Conservation (phyloP, 1,140 invertebrate genomes). For the Rhyacophila brunnea region DNA sequence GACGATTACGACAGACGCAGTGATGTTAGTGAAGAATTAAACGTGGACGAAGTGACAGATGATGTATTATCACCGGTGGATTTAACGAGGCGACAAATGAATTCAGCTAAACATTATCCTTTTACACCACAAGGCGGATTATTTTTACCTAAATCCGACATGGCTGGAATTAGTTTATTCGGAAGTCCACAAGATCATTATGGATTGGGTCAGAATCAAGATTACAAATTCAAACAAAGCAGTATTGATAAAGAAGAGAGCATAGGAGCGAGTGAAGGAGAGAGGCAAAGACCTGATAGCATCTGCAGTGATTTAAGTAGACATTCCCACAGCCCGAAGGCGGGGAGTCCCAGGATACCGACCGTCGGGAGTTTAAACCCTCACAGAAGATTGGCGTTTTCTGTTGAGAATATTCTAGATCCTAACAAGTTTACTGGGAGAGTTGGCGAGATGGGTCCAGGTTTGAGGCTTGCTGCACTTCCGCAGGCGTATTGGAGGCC, state of each 20-base stretch:
- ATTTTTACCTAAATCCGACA: slow-evolving; percentile 24
- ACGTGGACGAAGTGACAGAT: slow-evolving; percentile 46
- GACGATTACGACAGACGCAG: slow-evolving; percentile 41
- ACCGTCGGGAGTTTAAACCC: slow-evolving; percentile 39
- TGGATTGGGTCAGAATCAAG: slow-evolving; percentile 18
- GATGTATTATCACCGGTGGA: slow-evolving; percentile 46
- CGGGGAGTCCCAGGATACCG: slow-evolving; percentile 42
- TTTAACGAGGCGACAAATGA: slow-evolving; percentile 41
- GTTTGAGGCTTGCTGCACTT: slow-evolving; percentile 40
- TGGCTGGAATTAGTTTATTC: slow-evolving; percentile 26
- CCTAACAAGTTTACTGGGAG: slow-evolving; percentile 85
- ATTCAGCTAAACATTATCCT: slow-evolving; percentile 15
- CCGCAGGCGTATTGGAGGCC: slow-evolving; percentile 60
- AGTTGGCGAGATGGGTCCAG: slow-evolving; percentile 12
- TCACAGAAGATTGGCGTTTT: slow-evolving; percentile 70
- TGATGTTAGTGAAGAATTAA: slow-evolving; percentile 40
- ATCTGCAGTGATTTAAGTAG: slow-evolving; percentile 49
- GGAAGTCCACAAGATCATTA: slow-evolving; percentile 35
- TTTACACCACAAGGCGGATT: slow-evolving; percentile 30
- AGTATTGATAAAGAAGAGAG: slow-evolving; percentile 13
- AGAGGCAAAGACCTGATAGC: slow-evolving; percentile 42
- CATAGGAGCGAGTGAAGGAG: slow-evolving; percentile 10
- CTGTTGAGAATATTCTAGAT: slow-evolving; percentile 88
- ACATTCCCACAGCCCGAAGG: slow-evolving; percentile 41
- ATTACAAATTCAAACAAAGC: slow-evolving; percentile 26